Evolutionary conservation across 2,888 invertebrate species (phyloP), one percentile per base, ranked within the genome.

Genomic region (Allolobophora icterica): DNA sequence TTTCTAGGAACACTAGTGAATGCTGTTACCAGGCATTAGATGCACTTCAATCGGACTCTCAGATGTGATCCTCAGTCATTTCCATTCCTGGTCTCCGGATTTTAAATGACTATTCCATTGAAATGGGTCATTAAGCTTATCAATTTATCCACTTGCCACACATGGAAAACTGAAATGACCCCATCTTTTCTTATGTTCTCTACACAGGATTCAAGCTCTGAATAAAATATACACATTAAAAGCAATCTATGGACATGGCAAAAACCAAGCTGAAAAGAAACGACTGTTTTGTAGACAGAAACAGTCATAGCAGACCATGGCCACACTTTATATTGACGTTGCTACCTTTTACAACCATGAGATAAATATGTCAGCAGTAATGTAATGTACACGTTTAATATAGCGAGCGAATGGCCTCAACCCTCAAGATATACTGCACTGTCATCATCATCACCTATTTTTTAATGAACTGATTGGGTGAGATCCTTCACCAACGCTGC

Each of bases 41-140:
- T 24, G 52, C 11, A 52, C 21, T 52, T 52, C 24, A 52, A 24
- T 24, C 24, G 24, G 24, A 24, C 24, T 52, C 21, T 24, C 52
- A 24, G 1, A 24, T 52, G 52, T 52, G 1, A 52, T 52, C 52
- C 24, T 52, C 52, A 52, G 52, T 52, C 24, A 52, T 52, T 52
- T 24, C 52, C 24, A 52, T 17, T 71, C 71, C 8, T 71, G 11
- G n/a, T 30, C 30, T 71, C 71, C 30, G 30, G n/a, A 30, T 71
- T 45, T 71, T 71, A 71, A 71, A 71, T 71, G n/a, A 71, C 71
- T 11, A 71, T 71, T 71, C 71, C n/a, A 71, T 71, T 71, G 71
- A 30, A 71, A 71, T 71, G 1, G 6, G 71, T n/a, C n/a, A 71
- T 24, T n/a, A 71, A 71, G 30, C 71, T 11, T 6, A 71, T 71